These are phyloP conservation scores for Smutsia temminckii DNA, from an alignment of 2,797 vertebrate genomes.

Conservation along the genomic window DNA sequence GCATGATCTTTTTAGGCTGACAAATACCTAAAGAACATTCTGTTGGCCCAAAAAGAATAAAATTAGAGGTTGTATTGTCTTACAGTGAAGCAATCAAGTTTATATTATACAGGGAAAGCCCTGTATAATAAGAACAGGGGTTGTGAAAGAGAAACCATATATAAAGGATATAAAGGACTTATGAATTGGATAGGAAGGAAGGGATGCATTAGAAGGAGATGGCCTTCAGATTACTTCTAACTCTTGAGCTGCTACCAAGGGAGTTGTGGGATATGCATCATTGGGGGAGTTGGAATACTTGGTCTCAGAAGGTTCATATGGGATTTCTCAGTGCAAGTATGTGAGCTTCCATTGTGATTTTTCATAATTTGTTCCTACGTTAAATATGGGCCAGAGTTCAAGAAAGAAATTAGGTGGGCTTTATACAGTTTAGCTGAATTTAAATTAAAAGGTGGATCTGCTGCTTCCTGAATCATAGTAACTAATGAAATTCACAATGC, in stretches of 20 bases:
- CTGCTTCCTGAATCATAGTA: neutral
- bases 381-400: constrained; percentile 13
- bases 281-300: neutral
- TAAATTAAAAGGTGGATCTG: constrained; percentile 9
- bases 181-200: neutral
- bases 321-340: neutral
- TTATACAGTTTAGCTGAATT: neutral
- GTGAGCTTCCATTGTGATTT: neutral
- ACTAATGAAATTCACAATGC: neutral
- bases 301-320: neutral
- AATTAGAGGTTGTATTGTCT: constrained; percentile 7
- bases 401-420: neutral
- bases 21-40: neutral
- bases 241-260: neutral
- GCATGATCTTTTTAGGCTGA: constrained; percentile 12
- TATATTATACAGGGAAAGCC: neutral
- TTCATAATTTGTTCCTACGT: neutral
- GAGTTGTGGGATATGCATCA: neutral
- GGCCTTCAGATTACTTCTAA: neutral
- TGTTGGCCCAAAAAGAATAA: constrained; percentile 2
- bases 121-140: neutral
- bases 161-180: neutral
- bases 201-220: neutral
- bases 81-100: neutral
- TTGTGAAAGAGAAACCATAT: neutral